These are phyloP conservation scores for Pseudorectes ferrugineus DNA, from an alignment of 2,113 vertebrate species.

Conservation along the genomic window DNA sequence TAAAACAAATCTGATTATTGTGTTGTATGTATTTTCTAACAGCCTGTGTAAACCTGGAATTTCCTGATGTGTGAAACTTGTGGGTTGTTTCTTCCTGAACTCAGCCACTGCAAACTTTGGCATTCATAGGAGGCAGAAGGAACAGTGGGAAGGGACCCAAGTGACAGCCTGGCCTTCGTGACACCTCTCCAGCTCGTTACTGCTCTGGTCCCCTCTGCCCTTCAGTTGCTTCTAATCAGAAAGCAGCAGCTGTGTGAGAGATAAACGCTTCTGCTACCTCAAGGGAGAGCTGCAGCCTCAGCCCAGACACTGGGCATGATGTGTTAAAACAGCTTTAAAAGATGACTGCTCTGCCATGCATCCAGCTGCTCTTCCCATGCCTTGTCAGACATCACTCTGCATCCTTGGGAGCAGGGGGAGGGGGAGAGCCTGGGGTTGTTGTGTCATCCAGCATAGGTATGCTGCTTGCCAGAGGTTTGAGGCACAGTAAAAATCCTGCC, in stretches of 20 bases:
- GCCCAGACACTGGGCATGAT: neutral
- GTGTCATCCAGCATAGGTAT: neutral
- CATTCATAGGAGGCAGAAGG: neutral
- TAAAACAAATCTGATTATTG: constrained; percentile 61
- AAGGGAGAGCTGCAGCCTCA: neutral
- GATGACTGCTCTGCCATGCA: fast-evolving
- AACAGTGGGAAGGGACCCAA: neutral
- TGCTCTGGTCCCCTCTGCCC: neutral
- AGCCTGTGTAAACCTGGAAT: neutral
- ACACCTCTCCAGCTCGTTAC: neutral
- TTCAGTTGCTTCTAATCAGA: neutral
- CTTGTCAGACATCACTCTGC: fast-evolving
- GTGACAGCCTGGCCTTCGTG: neutral
- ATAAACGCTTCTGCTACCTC: neutral
- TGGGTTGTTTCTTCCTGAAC: neutral
- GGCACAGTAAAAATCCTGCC: neutral
- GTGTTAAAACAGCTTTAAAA: neutral
- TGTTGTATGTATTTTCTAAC: neutral
- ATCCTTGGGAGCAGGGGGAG: fast-evolving
- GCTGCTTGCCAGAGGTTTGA: neutral
- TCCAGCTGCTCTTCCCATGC: neutral
- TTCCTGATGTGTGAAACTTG: neutral
- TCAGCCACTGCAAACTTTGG: neutral
- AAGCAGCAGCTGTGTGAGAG: neutral
- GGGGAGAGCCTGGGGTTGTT: fast-evolving